Conservation (phyloP, 2,113 vertebrate genomes). For the Lycocorax pyrrhopterus region DNA sequence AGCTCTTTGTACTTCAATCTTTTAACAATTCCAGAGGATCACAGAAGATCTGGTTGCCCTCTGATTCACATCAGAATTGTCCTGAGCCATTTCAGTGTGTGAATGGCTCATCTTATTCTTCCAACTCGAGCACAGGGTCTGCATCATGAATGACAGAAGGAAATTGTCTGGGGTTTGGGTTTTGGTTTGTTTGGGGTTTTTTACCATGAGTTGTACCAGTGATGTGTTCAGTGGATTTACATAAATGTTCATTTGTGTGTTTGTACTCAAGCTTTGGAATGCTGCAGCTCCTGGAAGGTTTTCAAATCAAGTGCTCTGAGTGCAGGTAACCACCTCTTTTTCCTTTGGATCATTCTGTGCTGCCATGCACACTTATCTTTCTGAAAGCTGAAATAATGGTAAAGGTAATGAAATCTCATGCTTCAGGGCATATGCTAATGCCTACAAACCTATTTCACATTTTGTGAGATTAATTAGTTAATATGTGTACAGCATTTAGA, state of each 20-base stretch:
- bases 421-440: constrained; percentile 14
- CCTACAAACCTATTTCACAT: not conserved
- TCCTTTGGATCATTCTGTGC: not conserved
- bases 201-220: not conserved
- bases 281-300: not conserved
- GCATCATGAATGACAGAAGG: not conserved
- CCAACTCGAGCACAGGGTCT: not conserved
- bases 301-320: not conserved
- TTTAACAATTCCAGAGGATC: not conserved
- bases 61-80: not conserved
- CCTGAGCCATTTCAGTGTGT: not conserved
- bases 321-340: not conserved
- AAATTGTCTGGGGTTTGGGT: not conserved
- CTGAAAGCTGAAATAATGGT: constrained; percentile 5
- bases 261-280: not conserved
- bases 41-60: not conserved
- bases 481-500: not conserved
- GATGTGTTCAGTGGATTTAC: not conserved
- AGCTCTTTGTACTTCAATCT: not conserved
- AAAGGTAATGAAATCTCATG: constrained; percentile 32
- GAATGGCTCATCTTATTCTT: not conserved
- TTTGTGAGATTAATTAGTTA: constrained; percentile 31
- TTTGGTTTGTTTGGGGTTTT: not conserved
- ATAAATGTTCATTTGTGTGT: not conserved
- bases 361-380: not conserved